phyloP scores from a whole-genome alignment of 2,888 invertebrate species.

The Horisme vitalbata region DNA sequence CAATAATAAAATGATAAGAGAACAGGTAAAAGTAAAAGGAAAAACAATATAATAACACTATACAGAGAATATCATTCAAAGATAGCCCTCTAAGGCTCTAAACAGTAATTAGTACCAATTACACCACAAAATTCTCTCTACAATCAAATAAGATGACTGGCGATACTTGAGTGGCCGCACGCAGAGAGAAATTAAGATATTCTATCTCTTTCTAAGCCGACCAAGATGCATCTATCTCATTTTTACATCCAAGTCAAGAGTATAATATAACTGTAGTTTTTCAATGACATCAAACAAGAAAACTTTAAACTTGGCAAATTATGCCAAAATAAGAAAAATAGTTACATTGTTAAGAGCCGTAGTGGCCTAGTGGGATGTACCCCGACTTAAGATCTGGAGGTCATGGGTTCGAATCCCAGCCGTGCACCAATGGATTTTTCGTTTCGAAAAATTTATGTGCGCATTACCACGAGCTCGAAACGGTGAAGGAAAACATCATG shows the following conservation, averaged over 20 bases:
- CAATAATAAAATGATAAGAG: too few relatives aligned
- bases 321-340: too few relatives aligned
- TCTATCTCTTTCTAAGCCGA: conserved; percentile 48
- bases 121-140: conserved; percentile 68
- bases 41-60: background rate
- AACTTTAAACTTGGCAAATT: conserved; percentile 44
- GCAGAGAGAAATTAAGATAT: conserved; percentile 64
- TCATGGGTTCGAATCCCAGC: too few relatives aligned
- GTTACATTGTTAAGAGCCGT: too few relatives aligned
- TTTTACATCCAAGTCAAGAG: conserved; percentile 37
- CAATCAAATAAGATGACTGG: conserved; percentile 81
- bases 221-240: conserved; percentile 42
- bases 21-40: background rate
- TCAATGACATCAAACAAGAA: conserved; percentile 52
- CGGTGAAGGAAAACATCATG: too few relatives aligned
- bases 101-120: conserved; percentile 80
- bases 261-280: conserved; percentile 37
- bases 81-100: conserved; percentile 68
- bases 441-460: too few relatives aligned
- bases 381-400: too few relatives aligned
- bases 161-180: conserved; percentile 73
- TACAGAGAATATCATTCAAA: conserved; percentile 40
- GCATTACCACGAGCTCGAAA: too few relatives aligned
- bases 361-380: too few relatives aligned
- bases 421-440: too few relatives aligned